Evolutionary conservation across 2,888 invertebrate species (phyloP).

Genomic region (Eumerus sabulonum): DNA sequence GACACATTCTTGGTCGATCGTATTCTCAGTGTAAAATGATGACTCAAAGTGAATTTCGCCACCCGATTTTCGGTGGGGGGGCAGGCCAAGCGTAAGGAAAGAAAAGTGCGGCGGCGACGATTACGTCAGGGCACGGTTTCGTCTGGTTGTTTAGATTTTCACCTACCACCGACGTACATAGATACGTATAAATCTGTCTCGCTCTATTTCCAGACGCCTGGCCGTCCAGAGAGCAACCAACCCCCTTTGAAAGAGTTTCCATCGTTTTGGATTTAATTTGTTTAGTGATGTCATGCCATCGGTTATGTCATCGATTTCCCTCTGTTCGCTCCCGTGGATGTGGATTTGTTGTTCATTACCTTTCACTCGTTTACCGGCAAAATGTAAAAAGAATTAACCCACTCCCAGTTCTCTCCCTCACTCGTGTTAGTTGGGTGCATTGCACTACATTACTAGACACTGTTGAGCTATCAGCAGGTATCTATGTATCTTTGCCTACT

Average conservation of each 20-base stretch:
- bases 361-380: slow-evolving; percentile 42
- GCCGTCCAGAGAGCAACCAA: slow-evolving; percentile 37
- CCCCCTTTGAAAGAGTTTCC: slow-evolving; percentile 24
- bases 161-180: slow-evolving; percentile 31
- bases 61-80: no score
- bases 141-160: slow-evolving; percentile 53
- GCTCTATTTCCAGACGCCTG: slow-evolving; percentile 33
- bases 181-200: slow-evolving; percentile 38
- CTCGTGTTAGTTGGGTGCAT: slow-evolving; percentile 26
- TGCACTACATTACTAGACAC: not conserved
- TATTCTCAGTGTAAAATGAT: no score
- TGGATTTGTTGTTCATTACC: slow-evolving; percentile 27
- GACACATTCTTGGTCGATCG: not conserved
- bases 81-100: not conserved
- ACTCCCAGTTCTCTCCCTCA: slow-evolving; percentile 9
- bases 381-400: slow-evolving; percentile 55
- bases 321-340: slow-evolving; percentile 22
- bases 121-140: slow-evolving; percentile 60
- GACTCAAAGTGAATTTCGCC: no score
- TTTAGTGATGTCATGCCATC: slow-evolving; percentile 56
- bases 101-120: slow-evolving; percentile 50
- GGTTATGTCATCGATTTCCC: slow-evolving; percentile 60
- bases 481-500: no score
- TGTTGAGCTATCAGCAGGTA: no score
- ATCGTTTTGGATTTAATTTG: slow-evolving; percentile 4